phyloP scores from a whole-genome alignment of 2,113 vertebrate species.

The Bos taurus region ARS-UCD2.0 NC_037331.1:80085501-80086000 shows the following conservation, averaged over 20 bases:
- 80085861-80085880: not conserved
- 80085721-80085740: not conserved
- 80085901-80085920: not conserved
- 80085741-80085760: not conserved
- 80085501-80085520: not conserved
- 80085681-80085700: constrained; percentile 50
- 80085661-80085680: not conserved
- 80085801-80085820: not conserved
- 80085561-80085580: constrained; percentile 53
- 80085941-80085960: not conserved
- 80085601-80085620: constrained; percentile 52
- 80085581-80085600: constrained; percentile 53
- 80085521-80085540: not conserved
- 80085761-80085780: constrained; percentile 25
- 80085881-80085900: constrained; percentile 1
- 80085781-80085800: not conserved
- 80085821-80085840: not conserved
- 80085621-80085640: constrained; percentile 56
- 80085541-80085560: constrained; percentile 35
- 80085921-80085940: not conserved
- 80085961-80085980: not conserved
- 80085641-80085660: not conserved
- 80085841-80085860: not conserved
- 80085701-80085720: not conserved
- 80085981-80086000: not conserved